Evolutionary conservation across 92 coral and sea anemone genomes (phyloP).

Genomic region (Actinostola sp.): DNA sequence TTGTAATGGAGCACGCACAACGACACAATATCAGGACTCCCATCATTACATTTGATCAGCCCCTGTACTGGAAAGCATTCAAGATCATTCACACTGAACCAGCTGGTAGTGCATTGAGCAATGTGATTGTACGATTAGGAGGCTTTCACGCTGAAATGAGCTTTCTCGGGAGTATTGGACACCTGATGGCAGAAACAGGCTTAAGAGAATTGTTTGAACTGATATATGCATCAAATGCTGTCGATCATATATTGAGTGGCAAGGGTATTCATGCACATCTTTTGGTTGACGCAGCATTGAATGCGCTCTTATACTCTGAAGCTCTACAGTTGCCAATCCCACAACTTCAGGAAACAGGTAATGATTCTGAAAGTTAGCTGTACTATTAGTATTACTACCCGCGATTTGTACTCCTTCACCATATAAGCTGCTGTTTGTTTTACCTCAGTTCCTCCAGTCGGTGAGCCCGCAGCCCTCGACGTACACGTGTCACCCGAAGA

Average conservation of each 20-base stretch:
- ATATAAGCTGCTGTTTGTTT: too few relatives aligned
- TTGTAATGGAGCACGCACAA: slow-evolving; percentile 11
- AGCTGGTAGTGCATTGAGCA: slow-evolving; percentile 15
- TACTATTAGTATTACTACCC: too few relatives aligned
- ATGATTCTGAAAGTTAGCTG: too few relatives aligned
- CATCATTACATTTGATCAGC: slow-evolving; percentile 42
- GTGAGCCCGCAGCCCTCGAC: too few relatives aligned
- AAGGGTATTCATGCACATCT: slow-evolving; percentile 51
- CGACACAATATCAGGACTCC: slow-evolving; percentile 7
- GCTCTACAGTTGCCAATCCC: slow-evolving; percentile 49
- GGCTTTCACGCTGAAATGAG: slow-evolving; percentile 51
- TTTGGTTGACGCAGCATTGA: slow-evolving; percentile 47
- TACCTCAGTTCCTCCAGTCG: too few relatives aligned
- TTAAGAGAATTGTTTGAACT: slow-evolving; percentile 33
- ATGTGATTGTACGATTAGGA: slow-evolving; percentile 32
- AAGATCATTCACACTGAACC: slow-evolving; percentile 15
- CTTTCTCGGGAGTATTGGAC: slow-evolving; percentile 41
- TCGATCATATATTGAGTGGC: slow-evolving; percentile 48
- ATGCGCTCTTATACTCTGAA: slow-evolving; percentile 41
- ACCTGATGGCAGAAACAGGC: slow-evolving; percentile 52
- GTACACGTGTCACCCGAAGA: too few relatives aligned
- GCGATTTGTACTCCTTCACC: too few relatives aligned
- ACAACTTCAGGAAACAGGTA: slow-evolving; percentile 24
- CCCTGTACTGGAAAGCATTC: slow-evolving; percentile 46
- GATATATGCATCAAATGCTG: slow-evolving; percentile 26